Evolutionary conservation across 37 sponge, comb jelly and placozoan genomes (phyloP).

Genomic region (Eunapius fragilis): DNA sequence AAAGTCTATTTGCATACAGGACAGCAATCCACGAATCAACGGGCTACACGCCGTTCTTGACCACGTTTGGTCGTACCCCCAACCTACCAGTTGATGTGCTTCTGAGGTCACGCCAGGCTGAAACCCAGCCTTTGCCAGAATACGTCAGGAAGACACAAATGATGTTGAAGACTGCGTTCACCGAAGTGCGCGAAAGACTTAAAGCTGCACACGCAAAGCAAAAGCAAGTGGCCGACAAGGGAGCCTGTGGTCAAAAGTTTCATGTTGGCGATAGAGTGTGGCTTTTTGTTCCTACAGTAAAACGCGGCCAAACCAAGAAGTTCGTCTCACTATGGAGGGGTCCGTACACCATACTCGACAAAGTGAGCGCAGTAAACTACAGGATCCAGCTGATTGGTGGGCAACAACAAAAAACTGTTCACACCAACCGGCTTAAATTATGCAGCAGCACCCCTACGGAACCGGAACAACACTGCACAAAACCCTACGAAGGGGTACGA

Average conservation of each 20-base stretch:
- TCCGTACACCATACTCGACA: slow-evolving; percentile 32
- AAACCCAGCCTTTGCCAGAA: neutral
- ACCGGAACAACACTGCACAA: neutral
- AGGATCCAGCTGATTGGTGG: slow-evolving; percentile 5
- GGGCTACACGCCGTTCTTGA: slow-evolving; percentile 24
- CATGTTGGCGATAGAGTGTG: slow-evolving; percentile 40
- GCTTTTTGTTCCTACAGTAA: slow-evolving; percentile 48
- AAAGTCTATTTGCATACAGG: slow-evolving; percentile 26
- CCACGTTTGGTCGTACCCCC: slow-evolving; percentile 36
- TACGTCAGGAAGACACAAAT: slow-evolving; percentile 13
- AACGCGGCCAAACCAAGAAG: slow-evolving; percentile 38
- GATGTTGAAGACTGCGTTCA: slow-evolving; percentile 7
- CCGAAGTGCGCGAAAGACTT: neutral
- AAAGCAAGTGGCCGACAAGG: slow-evolving; percentile 4
- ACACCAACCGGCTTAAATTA: neutral
- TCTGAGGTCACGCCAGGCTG: neutral
- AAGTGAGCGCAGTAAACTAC: neutral
- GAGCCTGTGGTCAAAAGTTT: neutral
- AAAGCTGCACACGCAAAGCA: neutral
- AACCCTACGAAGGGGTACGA: neutral
- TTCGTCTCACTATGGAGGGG: slow-evolving; percentile 33
- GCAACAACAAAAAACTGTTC: neutral
- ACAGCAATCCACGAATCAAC: slow-evolving; percentile 47
- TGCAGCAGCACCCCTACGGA: neutral
- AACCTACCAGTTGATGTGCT: slow-evolving; percentile 43